phyloP scores from a whole-genome alignment of 2,797 vertebrate genomes.

The Monodelphis domestica region DNA sequence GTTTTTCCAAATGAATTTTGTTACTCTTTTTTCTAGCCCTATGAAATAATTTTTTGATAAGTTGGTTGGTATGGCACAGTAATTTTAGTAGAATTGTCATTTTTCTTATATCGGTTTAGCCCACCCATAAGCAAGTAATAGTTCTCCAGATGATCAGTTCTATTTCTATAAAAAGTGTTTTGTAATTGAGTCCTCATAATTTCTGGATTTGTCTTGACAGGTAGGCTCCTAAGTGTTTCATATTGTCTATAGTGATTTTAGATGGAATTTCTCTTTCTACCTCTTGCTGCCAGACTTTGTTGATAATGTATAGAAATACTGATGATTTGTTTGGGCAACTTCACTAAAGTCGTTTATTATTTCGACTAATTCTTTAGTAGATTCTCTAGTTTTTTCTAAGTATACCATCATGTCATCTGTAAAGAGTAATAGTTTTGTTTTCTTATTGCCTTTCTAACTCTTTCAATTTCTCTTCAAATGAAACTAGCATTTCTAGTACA shows the following conservation, averaged over 20 bases:
- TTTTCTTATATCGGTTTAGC: background rate
- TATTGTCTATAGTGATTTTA: background rate
- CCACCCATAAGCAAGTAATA: background rate
- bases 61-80: no score
- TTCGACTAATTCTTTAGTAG: background rate
- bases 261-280: background rate
- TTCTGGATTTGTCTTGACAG: background rate
- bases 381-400: no score
- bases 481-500: background rate
- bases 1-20: no score
- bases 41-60: no score
- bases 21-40: no score
- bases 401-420: background rate
- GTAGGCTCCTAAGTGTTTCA: background rate
- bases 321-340: background rate
- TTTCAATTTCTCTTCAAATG: background rate
- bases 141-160: background rate
- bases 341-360: background rate
- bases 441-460: background rate
- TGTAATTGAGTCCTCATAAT: background rate
- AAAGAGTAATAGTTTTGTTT: background rate
- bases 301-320: no score
- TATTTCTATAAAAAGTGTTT: background rate
- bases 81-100: background rate
- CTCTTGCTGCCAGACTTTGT: background rate